phyloP scores from a whole-genome alignment of 2,797 vertebrate genomes.

The Capromys pilorides region DNA sequence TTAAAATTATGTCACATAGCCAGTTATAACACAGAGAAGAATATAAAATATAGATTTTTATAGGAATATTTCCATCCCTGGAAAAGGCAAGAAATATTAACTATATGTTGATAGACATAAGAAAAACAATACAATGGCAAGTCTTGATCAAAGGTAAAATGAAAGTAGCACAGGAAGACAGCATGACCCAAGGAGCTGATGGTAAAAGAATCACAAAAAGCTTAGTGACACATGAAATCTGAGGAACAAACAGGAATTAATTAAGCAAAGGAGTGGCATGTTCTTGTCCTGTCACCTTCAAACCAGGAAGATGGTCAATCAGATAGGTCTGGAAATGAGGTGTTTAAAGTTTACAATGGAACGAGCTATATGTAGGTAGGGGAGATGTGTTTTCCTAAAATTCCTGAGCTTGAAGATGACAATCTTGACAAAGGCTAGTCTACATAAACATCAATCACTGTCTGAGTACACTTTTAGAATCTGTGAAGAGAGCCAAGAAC shows the following conservation, averaged over 20 bases:
- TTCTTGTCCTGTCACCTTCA: conserved; percentile 19
- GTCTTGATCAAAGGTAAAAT: conserved; percentile 10
- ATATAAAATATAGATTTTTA: conserved; percentile 19
- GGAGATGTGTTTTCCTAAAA: conserved; percentile 63
- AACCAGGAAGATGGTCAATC: conserved; percentile 54
- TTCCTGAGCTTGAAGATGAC: conserved; percentile 56
- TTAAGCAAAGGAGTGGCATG: background rate
- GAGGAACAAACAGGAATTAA: conserved; percentile 30
- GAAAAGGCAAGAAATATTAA: conserved; percentile 15
- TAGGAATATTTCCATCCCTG: background rate
- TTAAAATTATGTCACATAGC: background rate
- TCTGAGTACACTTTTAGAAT: conserved; percentile 12
- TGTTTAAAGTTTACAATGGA: conserved; percentile 69
- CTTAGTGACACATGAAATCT: background rate
- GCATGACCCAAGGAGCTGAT: background rate
- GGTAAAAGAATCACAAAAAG: background rate
- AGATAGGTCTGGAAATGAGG: conserved; percentile 67
- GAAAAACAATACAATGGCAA: background rate
- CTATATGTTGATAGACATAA: background rate
- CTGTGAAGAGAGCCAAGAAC: background rate
- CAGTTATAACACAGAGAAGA: background rate
- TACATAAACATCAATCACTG: conserved; percentile 18
- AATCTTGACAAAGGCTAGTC: conserved; percentile 57
- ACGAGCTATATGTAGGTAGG: background rate
- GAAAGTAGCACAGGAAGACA: background rate